Conservation (phyloP, 2,888 invertebrate genomes). For the Zygogramma bicolorata region DNA sequence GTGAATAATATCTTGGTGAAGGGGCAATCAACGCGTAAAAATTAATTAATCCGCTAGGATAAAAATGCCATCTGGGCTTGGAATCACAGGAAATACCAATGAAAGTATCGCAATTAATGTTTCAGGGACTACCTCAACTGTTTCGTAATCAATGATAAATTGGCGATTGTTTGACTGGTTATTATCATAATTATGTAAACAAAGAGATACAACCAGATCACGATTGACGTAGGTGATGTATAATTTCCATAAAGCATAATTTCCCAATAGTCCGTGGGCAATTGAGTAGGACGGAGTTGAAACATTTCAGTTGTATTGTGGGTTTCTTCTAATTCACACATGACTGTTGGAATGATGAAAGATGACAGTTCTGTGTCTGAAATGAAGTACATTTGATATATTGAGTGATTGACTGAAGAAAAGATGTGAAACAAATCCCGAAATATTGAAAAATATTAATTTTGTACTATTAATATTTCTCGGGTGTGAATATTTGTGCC, state of each 20-base stretch:
- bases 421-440: no score
- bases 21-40: background rate
- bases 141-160: background rate
- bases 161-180: background rate
- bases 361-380: no score
- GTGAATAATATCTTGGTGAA: background rate
- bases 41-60: no score
- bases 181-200: conserved; percentile 9
- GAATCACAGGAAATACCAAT: background rate
- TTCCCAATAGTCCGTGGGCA: background rate
- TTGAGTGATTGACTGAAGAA: no score
- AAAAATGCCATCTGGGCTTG: no score
- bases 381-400: no score
- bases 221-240: conserved; percentile 8
- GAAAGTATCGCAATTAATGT: background rate
- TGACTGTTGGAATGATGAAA: no score
- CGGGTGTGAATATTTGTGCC: no score
- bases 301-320: background rate
- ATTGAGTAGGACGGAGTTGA: background rate
- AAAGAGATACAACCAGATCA: background rate
- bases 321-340: background rate
- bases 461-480: no score
- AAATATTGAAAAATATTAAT: no score
- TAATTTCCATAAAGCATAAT: conserved; percentile 5
- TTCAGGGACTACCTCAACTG: conserved; percentile 16